A percentile compares a stretch with the other conserved stretches of the same genome.
These are phyloP conservation scores for Tapirus indicus DNA, from an alignment of 2,797 vertebrate genomes.

Conservation along the genomic window DNA sequence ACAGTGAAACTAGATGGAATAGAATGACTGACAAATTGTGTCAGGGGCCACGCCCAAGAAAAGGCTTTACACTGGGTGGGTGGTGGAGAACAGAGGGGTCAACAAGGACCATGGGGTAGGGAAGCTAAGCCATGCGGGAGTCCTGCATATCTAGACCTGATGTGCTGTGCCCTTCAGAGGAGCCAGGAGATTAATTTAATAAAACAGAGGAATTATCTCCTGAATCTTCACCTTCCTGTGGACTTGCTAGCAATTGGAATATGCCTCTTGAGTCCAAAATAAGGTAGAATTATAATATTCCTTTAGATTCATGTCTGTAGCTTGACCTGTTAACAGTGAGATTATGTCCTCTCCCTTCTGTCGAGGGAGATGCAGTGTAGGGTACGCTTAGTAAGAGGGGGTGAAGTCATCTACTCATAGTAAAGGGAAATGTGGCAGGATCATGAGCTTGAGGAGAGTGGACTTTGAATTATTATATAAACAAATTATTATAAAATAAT, in stretches of 20 bases:
- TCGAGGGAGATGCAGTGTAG: background rate
- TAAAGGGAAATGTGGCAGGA: background rate
- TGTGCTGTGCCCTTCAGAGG: background rate
- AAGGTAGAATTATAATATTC: background rate
- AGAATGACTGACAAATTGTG: background rate
- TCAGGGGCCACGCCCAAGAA: background rate
- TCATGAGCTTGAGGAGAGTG: background rate
- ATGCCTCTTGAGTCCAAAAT: background rate
- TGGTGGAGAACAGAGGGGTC: background rate
- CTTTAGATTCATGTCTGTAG: background rate
- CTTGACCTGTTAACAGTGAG: background rate
- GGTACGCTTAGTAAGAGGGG: background rate
- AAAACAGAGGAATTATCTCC: background rate
- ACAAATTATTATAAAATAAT: background rate
- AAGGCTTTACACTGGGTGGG: background rate
- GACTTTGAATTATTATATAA: background rate
- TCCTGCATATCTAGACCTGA: background rate
- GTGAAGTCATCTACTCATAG: background rate
- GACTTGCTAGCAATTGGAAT: background rate
- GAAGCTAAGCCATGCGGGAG: background rate
- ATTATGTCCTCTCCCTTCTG: background rate
- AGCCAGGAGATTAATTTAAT: background rate
- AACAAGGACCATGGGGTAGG: fast-evolving
- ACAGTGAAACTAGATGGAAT: background rate
- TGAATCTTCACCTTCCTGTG: background rate